Evolutionary conservation across 2,888 invertebrate species (phyloP).

Genomic region (Bembecia ichneumoniformis): DNA sequence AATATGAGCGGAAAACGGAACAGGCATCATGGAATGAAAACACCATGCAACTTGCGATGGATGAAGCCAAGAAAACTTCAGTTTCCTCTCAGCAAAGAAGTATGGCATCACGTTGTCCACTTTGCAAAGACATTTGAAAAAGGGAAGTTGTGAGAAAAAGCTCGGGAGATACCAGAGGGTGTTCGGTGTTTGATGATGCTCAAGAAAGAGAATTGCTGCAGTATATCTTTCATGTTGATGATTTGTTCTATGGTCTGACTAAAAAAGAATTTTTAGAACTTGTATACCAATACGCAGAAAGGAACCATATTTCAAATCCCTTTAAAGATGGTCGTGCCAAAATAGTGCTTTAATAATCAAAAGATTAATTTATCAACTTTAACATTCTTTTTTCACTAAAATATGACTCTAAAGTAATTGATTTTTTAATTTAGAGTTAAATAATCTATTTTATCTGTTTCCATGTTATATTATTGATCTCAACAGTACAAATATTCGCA

Average conservation of each 20-base stretch:
- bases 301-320: conserved; percentile 2
- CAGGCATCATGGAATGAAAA: background rate
- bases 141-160: background rate
- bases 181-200: no score
- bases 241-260: conserved; percentile 8
- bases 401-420: no score
- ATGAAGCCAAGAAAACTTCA: background rate
- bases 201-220: conserved; percentile 9
- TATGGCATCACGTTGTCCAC: background rate
- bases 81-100: background rate
- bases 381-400: no score
- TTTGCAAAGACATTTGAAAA: background rate
- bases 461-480: no score
- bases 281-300: conserved; percentile 5
- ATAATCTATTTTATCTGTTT: no score
- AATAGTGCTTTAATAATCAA: no score
- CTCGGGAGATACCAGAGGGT: no score
- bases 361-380: no score
- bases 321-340: conserved; percentile 1
- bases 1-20: background rate
- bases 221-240: conserved; percentile 11
- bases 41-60: background rate
- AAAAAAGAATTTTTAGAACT: conserved; percentile 8
- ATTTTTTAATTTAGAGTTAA: no score
- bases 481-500: no score